These are phyloP conservation scores for Chloroceryle aenea DNA, from an alignment of 2,113 vertebrate genomes.

Conservation along the genomic window DNA sequence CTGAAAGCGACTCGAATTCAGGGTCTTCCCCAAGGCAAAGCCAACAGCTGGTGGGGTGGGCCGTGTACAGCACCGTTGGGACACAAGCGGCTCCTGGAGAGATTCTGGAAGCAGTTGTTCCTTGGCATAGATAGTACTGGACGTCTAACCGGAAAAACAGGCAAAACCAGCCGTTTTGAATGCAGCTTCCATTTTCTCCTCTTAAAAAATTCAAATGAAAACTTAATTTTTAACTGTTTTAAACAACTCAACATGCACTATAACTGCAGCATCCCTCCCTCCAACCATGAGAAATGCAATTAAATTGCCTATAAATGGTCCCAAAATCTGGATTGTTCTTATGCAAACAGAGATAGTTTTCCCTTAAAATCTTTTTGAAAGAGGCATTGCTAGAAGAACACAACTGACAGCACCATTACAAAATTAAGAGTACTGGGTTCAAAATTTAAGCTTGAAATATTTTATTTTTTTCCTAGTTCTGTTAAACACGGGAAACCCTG, in stretches of 20 bases:
- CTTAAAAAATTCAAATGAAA: constrained; percentile 46
- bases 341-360: constrained; percentile 71
- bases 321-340: constrained; percentile 76
- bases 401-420: constrained; percentile 93
- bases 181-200: constrained; percentile 48
- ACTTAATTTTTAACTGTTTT: background rate
- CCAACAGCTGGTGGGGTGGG: background rate
- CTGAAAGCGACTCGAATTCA: background rate
- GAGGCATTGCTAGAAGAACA: constrained; percentile 84
- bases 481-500: constrained; percentile 75
- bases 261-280: constrained; percentile 42
- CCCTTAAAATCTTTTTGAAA: constrained; percentile 71
- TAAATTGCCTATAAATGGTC: constrained; percentile 78
- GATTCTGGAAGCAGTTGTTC: constrained; percentile 21
- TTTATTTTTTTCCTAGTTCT: constrained; percentile 58
- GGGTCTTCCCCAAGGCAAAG: background rate
- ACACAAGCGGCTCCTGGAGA: constrained; percentile 23
- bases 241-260: constrained; percentile 66
- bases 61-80: background rate
- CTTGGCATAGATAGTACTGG: constrained; percentile 18
- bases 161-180: constrained; percentile 41
- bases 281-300: constrained; percentile 40
- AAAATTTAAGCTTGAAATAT: constrained; percentile 75
- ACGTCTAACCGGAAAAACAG: constrained; percentile 1
- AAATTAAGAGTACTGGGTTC: constrained; percentile 88